Percentiles rank a stretch among this genome's conserved stretches.
These are phyloP conservation scores for Abscondita cerata DNA, from an alignment of 2,888 invertebrate genomes.

Conservation along the genomic window DNA sequence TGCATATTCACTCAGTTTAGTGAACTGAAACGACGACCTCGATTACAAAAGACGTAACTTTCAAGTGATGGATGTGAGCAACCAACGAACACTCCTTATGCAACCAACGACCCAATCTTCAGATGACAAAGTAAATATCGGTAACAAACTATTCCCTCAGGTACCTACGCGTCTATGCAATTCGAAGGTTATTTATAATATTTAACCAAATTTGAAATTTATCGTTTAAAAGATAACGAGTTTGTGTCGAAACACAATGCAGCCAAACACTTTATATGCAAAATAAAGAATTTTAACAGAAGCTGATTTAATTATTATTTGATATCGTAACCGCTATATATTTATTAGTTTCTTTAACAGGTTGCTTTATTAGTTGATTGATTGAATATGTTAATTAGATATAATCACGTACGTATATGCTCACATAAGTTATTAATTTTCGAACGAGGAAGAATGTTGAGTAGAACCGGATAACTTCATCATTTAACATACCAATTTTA, in stretches of 20 bases:
- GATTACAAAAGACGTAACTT: constrained; percentile 34
- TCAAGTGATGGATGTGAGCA: constrained; percentile 34
- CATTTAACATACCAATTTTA: not conserved
- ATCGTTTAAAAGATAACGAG: too few species aligned
- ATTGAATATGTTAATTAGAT: constrained; percentile 2
- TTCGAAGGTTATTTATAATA: too few species aligned
- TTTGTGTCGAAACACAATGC: too few species aligned
- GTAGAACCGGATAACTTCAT: not conserved
- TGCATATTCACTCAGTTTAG: constrained; percentile 27
- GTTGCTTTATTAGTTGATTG: not conserved
- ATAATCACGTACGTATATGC: not conserved
- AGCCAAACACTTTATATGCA: too few species aligned
- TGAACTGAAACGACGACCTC: constrained; percentile 36
- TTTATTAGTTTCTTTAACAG: too few species aligned
- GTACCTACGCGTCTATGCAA: not conserved
- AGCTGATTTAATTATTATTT: too few species aligned
- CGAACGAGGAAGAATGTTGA: not conserved
- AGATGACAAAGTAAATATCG: constrained; percentile 38
- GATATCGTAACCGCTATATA: too few species aligned
- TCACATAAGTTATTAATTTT: not conserved
- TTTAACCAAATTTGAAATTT: too few species aligned
- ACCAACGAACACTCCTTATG: constrained; percentile 36
- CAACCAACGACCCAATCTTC: constrained; percentile 37
- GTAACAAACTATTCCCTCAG: constrained; percentile 29
- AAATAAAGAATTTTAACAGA: too few species aligned